Evolutionary conservation across 2,113 vertebrate genomes (phyloP), one percentile per base, ranked within the genome.

Genomic region (Spilogale gracilis): DNA sequence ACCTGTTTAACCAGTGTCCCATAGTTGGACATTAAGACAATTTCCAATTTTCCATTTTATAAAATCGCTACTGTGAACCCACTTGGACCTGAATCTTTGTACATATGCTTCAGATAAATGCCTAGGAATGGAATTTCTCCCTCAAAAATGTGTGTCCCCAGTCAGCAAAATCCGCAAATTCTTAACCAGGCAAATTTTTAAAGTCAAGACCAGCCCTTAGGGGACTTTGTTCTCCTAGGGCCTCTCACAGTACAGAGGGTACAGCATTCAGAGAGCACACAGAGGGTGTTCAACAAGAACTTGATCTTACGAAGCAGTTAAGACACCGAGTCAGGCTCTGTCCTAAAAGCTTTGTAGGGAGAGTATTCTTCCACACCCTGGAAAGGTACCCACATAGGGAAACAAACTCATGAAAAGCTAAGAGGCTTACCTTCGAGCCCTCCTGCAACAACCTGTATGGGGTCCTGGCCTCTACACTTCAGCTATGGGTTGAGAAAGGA

Each of bases 41-140:
- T 86, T 85, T 88, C 30, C 50, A 94, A 5, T 80, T 78, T 74
- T 87, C 80, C 67, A 78, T 20, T 90, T 83, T 60, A n/a, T 76
- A 96, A 87, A 69, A 79, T 58, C 1, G 0, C 69, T 67, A 61
- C 50, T 38, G 43, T 90, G 86, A 83, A 61, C 65, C n/a, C 74
- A 74, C 17, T 14, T 58, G 56, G 23, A 92, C 45, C 30, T 69
- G 92, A 93, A 89, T 94, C 27, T 91, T 93, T 85, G 63, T 95
- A 58, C 30, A 32, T 16, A 56, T 4, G 9, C 89, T 93, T 54
- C 48, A 50, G 61, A 78, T 87, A 86, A 90, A 90, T 93, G 78
- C 54, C 38, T 81, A 69, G 86, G 73, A 87, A 67, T 89, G 32
- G 25, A 60, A 71, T 30, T 84, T 43, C 13, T 54, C 7, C 38